These are phyloP conservation scores for Micrastur ruficollis DNA, from an alignment of 2,797 vertebrate species.

Conservation along the genomic window DNA sequence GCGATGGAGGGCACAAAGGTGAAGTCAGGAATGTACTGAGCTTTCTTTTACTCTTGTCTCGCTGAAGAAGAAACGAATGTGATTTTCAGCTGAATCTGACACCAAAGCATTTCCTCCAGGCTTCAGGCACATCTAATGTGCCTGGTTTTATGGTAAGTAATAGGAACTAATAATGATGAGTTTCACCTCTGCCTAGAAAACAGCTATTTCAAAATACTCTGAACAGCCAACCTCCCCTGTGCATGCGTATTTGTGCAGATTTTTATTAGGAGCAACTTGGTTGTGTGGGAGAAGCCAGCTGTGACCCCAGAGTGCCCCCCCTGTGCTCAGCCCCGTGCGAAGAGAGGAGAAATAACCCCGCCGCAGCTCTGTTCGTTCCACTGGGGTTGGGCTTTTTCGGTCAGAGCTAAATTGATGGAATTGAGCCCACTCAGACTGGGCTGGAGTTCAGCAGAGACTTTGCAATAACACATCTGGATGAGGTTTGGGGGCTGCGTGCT, in stretches of 20 bases:
- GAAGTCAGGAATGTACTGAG: slow-evolving; percentile 53
- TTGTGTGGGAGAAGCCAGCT: not conserved
- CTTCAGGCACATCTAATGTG: slow-evolving; percentile 12
- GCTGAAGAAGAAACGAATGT: slow-evolving; percentile 37
- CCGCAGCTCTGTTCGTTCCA: not conserved
- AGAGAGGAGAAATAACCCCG: not conserved
- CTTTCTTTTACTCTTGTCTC: slow-evolving; percentile 39
- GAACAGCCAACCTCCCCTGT: not conserved
- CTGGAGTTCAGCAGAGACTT: not conserved
- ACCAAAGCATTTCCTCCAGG: slow-evolving; percentile 56
- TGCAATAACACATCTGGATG: not conserved
- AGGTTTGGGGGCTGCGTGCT: not conserved
- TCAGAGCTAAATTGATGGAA: not conserved
- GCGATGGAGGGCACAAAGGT: slow-evolving; percentile 36
- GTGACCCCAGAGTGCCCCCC: not conserved
- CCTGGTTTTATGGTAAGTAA: slow-evolving; percentile 57
- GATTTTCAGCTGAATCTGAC: slow-evolving; percentile 57
- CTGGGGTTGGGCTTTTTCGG: not conserved
- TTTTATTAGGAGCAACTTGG: not conserved
- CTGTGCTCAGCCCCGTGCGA: not conserved
- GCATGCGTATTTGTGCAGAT: not conserved
- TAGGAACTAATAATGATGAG: slow-evolving; percentile 52
- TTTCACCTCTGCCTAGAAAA: slow-evolving; percentile 47
- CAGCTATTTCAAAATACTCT: slow-evolving; percentile 47
- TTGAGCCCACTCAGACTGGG: not conserved